Conservation (phyloP, 2,113 vertebrate species). For the Rousettus leschenaultii region DNA sequence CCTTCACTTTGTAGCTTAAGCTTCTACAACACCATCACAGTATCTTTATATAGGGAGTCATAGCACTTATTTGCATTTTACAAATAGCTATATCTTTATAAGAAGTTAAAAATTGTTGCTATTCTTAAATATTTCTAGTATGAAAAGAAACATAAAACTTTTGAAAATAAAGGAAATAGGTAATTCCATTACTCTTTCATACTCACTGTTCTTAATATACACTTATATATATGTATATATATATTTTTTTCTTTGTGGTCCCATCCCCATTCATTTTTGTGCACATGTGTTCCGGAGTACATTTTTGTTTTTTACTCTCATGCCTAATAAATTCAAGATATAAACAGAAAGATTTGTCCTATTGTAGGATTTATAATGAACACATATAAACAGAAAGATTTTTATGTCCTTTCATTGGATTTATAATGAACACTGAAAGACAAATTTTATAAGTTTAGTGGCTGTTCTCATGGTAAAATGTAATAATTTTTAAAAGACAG, state of each 20-base stretch:
- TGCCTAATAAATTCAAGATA: not conserved
- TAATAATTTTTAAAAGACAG: constrained; percentile 24
- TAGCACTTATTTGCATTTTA: not conserved
- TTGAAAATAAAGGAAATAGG: not conserved
- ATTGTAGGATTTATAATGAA: not conserved
- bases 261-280: not conserved
- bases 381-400: not conserved
- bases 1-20: not conserved
- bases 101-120: not conserved
- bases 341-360: not conserved
- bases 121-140: not conserved
- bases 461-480: constrained; percentile 15
- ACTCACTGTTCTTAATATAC: not conserved
- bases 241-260: not conserved
- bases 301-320: not conserved
- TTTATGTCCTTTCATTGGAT: not conserved
- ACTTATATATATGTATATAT: too few relatives aligned
- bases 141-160: not conserved
- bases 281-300: not conserved
- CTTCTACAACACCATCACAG: not conserved
- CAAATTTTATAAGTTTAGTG: constrained; percentile 23
- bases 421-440: constrained; percentile 15
- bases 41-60: not conserved
- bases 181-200: not conserved
- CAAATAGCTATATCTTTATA: not conserved